Base-by-base conservation (phyloP, 2,888 invertebrate genomes). In the Argyresthia goedartella region DNA sequence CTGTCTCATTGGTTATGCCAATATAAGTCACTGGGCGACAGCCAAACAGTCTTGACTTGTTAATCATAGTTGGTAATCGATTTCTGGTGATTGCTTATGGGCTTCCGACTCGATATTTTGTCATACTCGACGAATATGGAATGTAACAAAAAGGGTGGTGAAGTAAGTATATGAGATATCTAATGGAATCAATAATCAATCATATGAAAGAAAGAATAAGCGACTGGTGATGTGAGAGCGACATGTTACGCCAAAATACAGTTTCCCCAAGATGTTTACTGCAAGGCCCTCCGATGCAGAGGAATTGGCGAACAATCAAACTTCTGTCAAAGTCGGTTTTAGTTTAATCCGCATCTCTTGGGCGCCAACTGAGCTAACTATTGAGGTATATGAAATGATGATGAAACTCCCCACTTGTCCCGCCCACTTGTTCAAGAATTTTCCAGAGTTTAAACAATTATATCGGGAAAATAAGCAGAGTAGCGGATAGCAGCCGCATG, bases 21-120 rank as follows among this genome's bases (percentile, higher is more conserved):
- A 41, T 41, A 11, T 41, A 41, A 41, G 41, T 41, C 11, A 41
- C 66, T 73, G 74, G 70, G 62, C 54, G 55, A 53, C 53, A 55
- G 71, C 73, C 73, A 73, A 71, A 56, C 56, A 41, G 57, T 60
- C 61, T 57, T 56, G 56, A 61, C 61, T 59, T 59, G 58, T 25
- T 25, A 60, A 63, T 63, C 61, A 58, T 51, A 25, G 25, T 54
- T 55, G 49, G 50, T 54, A 52, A 56, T 64, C 55, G 57, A 58
- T 63, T 41, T 41, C 13, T 11, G 41, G 25, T 25, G 6, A 25
- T 25, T 25, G 25, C 2, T 6, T 25, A 25, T 25, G 25, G 25
- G 6, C 25, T 41, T 41, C 4, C 41, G 41, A 41, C 11, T 41
- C 41, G 1, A 10, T 10, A 11, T 13, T 41, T 41, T 11, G n/a